phyloP scores from a whole-genome alignment of 2,888 invertebrate genomes.

The Ernsta delagoae region DNA sequence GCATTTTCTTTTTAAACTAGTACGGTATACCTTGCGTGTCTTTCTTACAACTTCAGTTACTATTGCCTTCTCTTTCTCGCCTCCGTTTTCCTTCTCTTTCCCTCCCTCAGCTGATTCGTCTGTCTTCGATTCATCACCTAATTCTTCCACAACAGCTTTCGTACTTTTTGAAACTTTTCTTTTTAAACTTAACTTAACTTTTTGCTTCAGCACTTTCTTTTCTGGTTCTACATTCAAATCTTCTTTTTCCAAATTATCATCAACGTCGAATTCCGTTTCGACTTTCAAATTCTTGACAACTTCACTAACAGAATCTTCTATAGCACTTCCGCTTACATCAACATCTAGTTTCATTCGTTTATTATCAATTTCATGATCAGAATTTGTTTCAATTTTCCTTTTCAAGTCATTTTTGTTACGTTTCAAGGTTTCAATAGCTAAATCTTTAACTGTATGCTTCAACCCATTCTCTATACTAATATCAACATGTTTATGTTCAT shows the following conservation, averaged over 20 bases:
- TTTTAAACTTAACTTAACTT: background rate
- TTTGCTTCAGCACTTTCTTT: background rate
- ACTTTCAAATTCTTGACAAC: background rate
- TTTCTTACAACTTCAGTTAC: background rate
- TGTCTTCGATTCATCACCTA: background rate
- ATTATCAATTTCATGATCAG: background rate
- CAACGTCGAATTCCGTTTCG: background rate
- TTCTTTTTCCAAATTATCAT: background rate
- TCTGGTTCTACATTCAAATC: background rate
- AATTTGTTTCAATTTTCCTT: background rate
- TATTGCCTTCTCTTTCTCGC: background rate
- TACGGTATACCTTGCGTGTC: background rate
- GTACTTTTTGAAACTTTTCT: background rate
- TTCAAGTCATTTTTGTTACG: background rate
- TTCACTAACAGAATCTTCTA: background rate
- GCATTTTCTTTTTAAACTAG: constrained; percentile 3
- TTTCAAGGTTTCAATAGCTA: too few species aligned
- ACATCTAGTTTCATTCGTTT: background rate
- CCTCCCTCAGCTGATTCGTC: background rate
- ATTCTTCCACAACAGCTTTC: background rate
- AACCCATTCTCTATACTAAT: too few species aligned
- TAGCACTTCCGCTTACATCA: background rate
- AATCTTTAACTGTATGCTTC: too few species aligned
- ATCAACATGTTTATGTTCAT: too few species aligned
- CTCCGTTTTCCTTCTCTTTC: too few species aligned